Conservation (phyloP, 2,888 invertebrate genomes). For the Rhagophthalmus giganteus region DNA sequence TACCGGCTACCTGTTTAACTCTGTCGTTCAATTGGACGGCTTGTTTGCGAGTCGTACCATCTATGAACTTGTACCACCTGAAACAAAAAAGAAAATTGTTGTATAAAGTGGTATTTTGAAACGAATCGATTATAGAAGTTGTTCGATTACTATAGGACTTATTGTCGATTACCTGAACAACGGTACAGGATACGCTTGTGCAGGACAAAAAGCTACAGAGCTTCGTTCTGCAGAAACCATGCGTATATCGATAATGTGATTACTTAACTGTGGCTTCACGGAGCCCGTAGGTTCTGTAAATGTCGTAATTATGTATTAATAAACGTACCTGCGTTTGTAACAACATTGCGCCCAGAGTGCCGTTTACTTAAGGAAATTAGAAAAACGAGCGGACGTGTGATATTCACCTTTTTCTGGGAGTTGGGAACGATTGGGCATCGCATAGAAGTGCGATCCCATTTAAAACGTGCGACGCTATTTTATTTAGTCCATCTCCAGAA, state of each 20-base stretch:
- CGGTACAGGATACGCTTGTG: slow-evolving; percentile 76
- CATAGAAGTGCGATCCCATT: slow-evolving; percentile 55
- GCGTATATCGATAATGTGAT: slow-evolving; percentile 59
- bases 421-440: slow-evolving; percentile 62
- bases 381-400: not conserved
- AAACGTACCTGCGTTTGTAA: slow-evolving; percentile 4
- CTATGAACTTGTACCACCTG: slow-evolving; percentile 95
- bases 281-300: slow-evolving; percentile 69
- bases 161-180: slow-evolving; percentile 66
- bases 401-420: slow-evolving; percentile 58
- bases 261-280: slow-evolving; percentile 66
- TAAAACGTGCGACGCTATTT: slow-evolving; percentile 46
- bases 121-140: too few relatives aligned
- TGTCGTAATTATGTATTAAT: slow-evolving; percentile 3
- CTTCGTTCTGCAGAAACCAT: slow-evolving; percentile 45
- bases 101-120: too few relatives aligned
- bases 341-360: slow-evolving; percentile 18
- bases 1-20: slow-evolving; percentile 91
- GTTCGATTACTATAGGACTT: not conserved
- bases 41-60: slow-evolving; percentile 82
- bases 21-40: slow-evolving; percentile 88
- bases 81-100: slow-evolving; percentile 59
- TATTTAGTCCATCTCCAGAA: slow-evolving; percentile 62
- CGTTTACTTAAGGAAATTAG: not conserved
- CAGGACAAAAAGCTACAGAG: slow-evolving; percentile 68